Conservation (phyloP, 1,140 invertebrate genomes). For the Dufourea novaeangliae region DNA sequence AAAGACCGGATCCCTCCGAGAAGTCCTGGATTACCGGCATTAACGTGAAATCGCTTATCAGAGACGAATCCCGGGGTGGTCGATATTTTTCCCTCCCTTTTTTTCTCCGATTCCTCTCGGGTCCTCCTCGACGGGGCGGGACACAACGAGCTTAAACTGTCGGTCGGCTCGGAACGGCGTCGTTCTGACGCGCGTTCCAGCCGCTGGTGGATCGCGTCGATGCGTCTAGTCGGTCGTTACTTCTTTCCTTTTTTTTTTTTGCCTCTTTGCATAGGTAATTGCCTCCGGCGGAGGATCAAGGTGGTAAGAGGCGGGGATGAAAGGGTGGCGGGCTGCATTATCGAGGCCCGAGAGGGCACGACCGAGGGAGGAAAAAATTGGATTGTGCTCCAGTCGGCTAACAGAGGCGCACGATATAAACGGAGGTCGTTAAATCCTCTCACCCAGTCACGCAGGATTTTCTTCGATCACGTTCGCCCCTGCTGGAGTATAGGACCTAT, state of each 20-base stretch:
- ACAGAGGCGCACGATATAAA: conserved; percentile 61
- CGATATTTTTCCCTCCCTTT: background rate
- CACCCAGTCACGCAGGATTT: conserved; percentile 64
- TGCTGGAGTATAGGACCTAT: conserved; percentile 12
- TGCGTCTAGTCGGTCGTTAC: conserved; percentile 65
- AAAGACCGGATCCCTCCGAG: conserved; percentile 24
- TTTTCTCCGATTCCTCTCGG: too few species aligned
- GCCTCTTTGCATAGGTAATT: conserved; percentile 70
- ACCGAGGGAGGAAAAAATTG: conserved; percentile 57
- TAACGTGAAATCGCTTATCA: conserved; percentile 46
- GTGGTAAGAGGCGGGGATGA: conserved; percentile 52
- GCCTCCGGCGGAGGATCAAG: conserved; percentile 57
- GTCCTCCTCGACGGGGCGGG: background rate
- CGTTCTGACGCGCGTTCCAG: conserved; percentile 27
- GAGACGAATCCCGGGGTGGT: background rate
- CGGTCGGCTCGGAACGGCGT: conserved; percentile 21
- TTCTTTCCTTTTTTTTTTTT: conserved; percentile 67
- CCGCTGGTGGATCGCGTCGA: conserved; percentile 37
- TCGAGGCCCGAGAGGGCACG: conserved; percentile 23
- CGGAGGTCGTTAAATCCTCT: conserved; percentile 66
- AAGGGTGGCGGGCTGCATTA: conserved; percentile 62
- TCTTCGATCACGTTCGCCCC: conserved; percentile 47
- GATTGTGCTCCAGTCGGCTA: conserved; percentile 52
- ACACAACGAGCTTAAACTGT: conserved; percentile 50
- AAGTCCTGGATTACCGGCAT: conserved; percentile 45